These are phyloP conservation scores for Bryconaethiops microstoma DNA, from an alignment of 2,797 vertebrate species.

Conservation along the genomic window DNA sequence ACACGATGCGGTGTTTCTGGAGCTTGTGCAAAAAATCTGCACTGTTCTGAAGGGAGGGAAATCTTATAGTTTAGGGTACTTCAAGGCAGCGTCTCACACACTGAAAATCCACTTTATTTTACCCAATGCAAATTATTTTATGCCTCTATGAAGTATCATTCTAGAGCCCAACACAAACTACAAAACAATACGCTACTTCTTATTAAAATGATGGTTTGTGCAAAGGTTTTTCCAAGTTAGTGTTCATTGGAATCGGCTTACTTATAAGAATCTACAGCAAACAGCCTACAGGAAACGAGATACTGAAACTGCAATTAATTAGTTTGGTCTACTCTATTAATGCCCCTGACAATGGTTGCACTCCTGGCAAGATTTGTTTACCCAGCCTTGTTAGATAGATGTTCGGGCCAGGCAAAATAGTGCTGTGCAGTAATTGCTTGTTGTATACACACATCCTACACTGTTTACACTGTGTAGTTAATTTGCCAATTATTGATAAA, in stretches of 20 bases:
- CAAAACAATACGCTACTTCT: not conserved
- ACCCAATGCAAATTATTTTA: not conserved
- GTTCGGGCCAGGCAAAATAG: not conserved
- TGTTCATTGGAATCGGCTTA: not conserved
- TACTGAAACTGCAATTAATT: slow-evolving; percentile 29
- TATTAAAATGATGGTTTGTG: not conserved
- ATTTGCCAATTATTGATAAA: slow-evolving; percentile 36
- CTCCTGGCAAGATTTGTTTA: slow-evolving; percentile 20
- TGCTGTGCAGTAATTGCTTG: slow-evolving; percentile 4
- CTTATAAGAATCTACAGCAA: not conserved
- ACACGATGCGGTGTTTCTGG: not conserved
- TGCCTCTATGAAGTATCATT: too few species aligned
- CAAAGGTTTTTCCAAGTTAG: not conserved
- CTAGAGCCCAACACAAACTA: not conserved
- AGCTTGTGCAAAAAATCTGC: not conserved
- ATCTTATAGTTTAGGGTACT: not conserved
- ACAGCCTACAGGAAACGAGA: slow-evolving; percentile 17
- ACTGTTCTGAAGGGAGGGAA: not conserved
- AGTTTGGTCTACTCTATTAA: slow-evolving; percentile 11
- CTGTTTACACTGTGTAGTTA: not conserved
- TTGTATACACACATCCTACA: slow-evolving; percentile 11
- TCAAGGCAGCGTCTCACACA: not conserved
- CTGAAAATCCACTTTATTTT: not conserved
- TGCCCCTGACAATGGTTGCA: not conserved
- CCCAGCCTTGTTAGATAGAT: slow-evolving; percentile 14